Conservation (phyloP, 2,888 invertebrate genomes). For the Sesia bembeciformis region DNA sequence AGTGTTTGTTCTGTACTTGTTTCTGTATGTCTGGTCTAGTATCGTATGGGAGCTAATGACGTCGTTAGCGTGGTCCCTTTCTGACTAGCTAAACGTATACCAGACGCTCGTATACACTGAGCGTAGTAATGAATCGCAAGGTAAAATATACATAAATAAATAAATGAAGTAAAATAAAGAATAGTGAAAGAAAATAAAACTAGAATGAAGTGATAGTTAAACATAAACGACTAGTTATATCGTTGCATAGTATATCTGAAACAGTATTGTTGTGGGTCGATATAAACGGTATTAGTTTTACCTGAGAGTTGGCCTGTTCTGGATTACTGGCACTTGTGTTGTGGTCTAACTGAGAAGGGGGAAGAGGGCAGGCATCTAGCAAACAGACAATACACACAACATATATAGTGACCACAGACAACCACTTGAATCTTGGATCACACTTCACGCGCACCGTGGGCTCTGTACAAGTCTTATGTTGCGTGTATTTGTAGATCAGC, state of each 20-base stretch:
- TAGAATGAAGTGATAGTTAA: slow-evolving; percentile 65
- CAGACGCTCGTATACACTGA: slow-evolving; percentile 51
- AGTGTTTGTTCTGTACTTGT: slow-evolving; percentile 64
- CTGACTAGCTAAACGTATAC: slow-evolving; percentile 9
- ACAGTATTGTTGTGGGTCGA: slow-evolving; percentile 66
- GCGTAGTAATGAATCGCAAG: slow-evolving; percentile 54
- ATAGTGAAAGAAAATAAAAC: slow-evolving; percentile 58
- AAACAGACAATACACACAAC: slow-evolving; percentile 91
- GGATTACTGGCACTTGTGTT: slow-evolving; percentile 84
- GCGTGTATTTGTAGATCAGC: slow-evolving; percentile 66
- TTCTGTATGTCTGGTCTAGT: slow-evolving; percentile 58
- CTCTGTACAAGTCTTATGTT: slow-evolving; percentile 60
- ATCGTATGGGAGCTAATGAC: slow-evolving; percentile 60
- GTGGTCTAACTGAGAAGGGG: slow-evolving; percentile 90
- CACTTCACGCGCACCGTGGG: slow-evolving; percentile 65
- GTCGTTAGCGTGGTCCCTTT: slow-evolving; percentile 16
- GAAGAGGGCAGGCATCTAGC: slow-evolving; percentile 96
- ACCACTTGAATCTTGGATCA: slow-evolving; percentile 72
- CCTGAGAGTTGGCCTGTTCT: slow-evolving; percentile 82
- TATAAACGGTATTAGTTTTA: slow-evolving; percentile 70
- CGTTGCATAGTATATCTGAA: slow-evolving; percentile 69
- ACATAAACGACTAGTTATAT: slow-evolving; percentile 59
- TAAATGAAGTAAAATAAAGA: slow-evolving; percentile 28
- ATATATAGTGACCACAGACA: slow-evolving; percentile 76
- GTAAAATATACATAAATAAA: slow-evolving; percentile 36